phyloP scores from a whole-genome alignment of 2,797 vertebrate species.

The Siniperca scherzeri region DNA sequence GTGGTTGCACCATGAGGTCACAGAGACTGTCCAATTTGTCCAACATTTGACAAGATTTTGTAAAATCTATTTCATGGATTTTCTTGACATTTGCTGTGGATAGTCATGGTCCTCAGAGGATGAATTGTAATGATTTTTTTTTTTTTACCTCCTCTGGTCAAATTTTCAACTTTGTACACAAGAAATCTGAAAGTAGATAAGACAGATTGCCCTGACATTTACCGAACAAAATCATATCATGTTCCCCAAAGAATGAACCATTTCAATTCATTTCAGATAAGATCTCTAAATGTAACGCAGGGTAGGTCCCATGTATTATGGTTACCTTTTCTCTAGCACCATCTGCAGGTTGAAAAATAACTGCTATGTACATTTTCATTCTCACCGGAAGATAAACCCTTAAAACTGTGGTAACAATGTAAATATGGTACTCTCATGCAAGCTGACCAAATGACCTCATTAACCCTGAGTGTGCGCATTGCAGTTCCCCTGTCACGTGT shows the following conservation, averaged over 20 bases:
- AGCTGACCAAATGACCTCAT: conserved; percentile 8
- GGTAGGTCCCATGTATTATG: not conserved
- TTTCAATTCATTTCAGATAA: not conserved
- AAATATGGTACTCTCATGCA: not conserved
- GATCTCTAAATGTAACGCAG: not conserved
- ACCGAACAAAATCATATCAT: not conserved
- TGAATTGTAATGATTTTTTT: not conserved
- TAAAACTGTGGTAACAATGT: not conserved
- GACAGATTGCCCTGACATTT: not conserved
- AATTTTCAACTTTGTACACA: not conserved
- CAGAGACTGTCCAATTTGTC: conserved; percentile 4
- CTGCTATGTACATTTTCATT: not conserved
- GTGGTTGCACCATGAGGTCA: not conserved
- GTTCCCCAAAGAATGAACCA: not conserved
- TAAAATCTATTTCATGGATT: not conserved
- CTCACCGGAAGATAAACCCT: not conserved
- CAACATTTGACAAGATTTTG: not conserved
- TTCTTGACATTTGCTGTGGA: not conserved
- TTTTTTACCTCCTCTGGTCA: not conserved
- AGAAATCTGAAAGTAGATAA: not conserved
- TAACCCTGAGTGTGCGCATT: not conserved
- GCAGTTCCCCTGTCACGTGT: not conserved
- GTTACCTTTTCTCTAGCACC: not conserved
- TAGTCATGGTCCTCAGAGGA: not conserved
- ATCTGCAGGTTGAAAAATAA: not conserved